Evolutionary conservation across 2,113 vertebrate species (phyloP).

Genomic region (Poecilia latipinna): DNA sequence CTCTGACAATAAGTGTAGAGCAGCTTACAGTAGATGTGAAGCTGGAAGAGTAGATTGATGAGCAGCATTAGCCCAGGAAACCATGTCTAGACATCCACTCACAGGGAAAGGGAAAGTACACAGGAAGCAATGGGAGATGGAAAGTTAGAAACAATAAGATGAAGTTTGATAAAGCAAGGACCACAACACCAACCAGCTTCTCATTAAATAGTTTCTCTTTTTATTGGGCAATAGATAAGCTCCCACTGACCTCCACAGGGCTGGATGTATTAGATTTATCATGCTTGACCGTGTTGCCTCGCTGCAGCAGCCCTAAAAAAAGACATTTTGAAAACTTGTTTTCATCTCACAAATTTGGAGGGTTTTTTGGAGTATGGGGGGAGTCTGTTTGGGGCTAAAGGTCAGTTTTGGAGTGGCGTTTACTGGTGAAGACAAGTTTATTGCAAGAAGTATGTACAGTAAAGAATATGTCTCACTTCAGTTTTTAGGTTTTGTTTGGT

Average conservation of each 20-base stretch:
- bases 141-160: background rate
- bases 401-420: background rate
- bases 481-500: background rate
- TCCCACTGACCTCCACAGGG: background rate
- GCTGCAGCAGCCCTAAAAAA: background rate
- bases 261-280: background rate
- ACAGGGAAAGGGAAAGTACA: background rate
- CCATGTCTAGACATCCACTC: conserved; percentile 5
- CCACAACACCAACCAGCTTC: background rate
- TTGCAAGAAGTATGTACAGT: background rate
- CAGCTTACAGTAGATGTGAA: background rate
- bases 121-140: background rate
- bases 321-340: background rate
- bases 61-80: background rate
- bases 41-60: conserved; percentile 1
- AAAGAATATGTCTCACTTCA: background rate
- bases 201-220: background rate
- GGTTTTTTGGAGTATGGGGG: background rate
- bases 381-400: background rate
- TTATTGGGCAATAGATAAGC: background rate
- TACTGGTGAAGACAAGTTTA: background rate
- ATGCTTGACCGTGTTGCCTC: background rate
- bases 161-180: background rate
- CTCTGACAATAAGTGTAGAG: background rate
- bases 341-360: background rate